These are phyloP conservation scores for Phortica variegata DNA, from an alignment of 1,140 invertebrate genomes.

Conservation along the genomic window DNA sequence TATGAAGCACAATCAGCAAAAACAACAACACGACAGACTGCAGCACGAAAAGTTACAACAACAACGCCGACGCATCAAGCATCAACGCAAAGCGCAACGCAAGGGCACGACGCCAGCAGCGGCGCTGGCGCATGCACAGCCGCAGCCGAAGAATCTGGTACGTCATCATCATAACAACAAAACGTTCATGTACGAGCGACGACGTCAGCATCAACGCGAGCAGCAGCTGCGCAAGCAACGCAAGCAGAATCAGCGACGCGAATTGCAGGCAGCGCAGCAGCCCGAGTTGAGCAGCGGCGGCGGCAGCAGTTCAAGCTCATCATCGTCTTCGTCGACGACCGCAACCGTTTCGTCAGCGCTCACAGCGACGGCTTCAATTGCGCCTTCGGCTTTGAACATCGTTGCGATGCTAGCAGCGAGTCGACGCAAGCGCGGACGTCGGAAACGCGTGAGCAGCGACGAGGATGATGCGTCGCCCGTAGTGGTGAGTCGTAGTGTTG, in stretches of 20 bases:
- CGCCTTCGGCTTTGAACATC: constrained; percentile 46
- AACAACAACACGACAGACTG: constrained; percentile 1
- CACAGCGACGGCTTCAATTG: constrained; percentile 41
- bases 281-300: constrained; percentile 23
- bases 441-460: constrained; percentile 35
- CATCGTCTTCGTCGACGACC: constrained; percentile 38
- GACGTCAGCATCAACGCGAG: constrained; percentile 29
- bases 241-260: constrained; percentile 11
- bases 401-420: constrained; percentile 46
- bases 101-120: constrained; percentile 6
- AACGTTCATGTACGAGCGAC: constrained; percentile 27
- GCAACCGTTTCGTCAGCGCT: constrained; percentile 31
- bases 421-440: constrained; percentile 43
- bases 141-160: constrained; percentile 43
- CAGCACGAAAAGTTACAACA: constrained; percentile 6
- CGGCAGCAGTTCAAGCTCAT: constrained; percentile 25
- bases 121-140: constrained; percentile 27
- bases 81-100: constrained; percentile 12
- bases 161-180: constrained; percentile 48
- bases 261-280: constrained; percentile 2
- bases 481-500: too few relatives aligned
- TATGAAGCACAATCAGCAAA: constrained; percentile 18
- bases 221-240: constrained; percentile 16
- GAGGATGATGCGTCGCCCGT: not conserved
- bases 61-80: not conserved